Evolutionary conservation across 2,888 invertebrate species (phyloP), one percentile per base, ranked within the genome.

Genomic region (Eurois occulta): DNA sequence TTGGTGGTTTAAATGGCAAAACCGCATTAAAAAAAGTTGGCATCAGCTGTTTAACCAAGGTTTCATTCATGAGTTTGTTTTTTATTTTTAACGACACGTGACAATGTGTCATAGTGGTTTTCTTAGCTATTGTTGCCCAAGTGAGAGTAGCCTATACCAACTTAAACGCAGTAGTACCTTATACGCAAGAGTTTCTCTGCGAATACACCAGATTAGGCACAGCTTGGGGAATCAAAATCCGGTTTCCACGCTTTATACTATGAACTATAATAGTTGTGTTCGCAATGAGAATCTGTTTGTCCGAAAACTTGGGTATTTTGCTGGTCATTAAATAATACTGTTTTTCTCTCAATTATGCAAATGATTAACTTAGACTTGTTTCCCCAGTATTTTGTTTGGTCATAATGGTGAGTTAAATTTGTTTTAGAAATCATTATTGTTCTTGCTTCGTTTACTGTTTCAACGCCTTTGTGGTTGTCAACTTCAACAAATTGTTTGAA

Each of bases 11-110:
- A 89, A 91, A 90, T 86, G 84, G 89, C 91, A 92, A 91, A 92
- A 91, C 88, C 89, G 90, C 87, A 83, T 90, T 87, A 80, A 89
- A 88, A 73, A 83, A 87, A 88, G 81, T 88, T 77, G 84, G 71
- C 86, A 88, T 91, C 91, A 91, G 88, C 88, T 91, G 88, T 86
- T 86, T 86, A 83, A 77, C 88, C 91, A 92, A 92, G 94, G 91
- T 91, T 89, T 80, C 87, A 88, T 90, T 91, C 91, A 91, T 90
- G 91, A 90, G 89, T 85, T 77, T 73, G 65, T 62, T 72, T 86
- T 83, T 81, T 79, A 52, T 52, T 66, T 74, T 64, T 71, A 72
- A 43, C 81, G 64, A 70, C 64, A 70, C 70, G 66, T 79, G 74
- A 78, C 79, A 76, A 66, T 69, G 55, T 84, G 67, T 76, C 74